Base-by-base conservation (phyloP, 1,140 invertebrate genomes). In the Steinernema khuongi region DNA sequence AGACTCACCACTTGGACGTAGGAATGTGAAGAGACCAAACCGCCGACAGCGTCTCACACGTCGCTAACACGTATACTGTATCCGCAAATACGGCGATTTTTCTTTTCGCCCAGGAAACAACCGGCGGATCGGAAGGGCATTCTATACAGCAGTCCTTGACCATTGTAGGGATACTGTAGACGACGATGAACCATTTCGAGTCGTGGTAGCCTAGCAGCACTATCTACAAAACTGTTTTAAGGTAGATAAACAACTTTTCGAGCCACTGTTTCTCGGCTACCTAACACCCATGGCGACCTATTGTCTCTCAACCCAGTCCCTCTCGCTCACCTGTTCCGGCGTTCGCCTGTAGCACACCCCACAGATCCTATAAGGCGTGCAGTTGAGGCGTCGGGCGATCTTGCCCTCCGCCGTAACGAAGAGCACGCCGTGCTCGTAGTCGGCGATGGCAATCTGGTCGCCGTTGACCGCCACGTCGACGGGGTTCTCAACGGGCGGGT, bases 11-110 rank as follows among this genome's bases (percentile, higher is more conserved):
- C 22, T 31, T 33, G 33, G 31, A 68, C n/a, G 74, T 74, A 7
- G 31, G 26, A 66, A 79, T 30, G 68, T 80, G 28, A 31, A 79
- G 67, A 31, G 78, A 77, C 78, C 78, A 79, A 33, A 79, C 77
- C 2, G 67, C 74, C 17, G 74, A 77, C 19, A 71, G 50, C 1
- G 60, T 22, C 14, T 77, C 78, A 33, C 36, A 31, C 18, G 74
- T 79, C 17, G 60, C 78, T 33, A 79, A 31, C 4, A 79, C 67
- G 66, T 78, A 79, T 11, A 79, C 17, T 18, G 44, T 19, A 28
- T 74, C 74, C 29, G 70, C 78, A n/a, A 76, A 28, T 14, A 79
- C 28, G n/a, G 31, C 66, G 4, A 80, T 76, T 70, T 77, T 79
- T n/a, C 77, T 50, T 41, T 36, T 31, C 17, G 77, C 77, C 77